Evolutionary conservation across 2,888 invertebrate species (phyloP), one percentile per base, ranked within the genome.

Genomic region (Scaptomyza reducta): DNA sequence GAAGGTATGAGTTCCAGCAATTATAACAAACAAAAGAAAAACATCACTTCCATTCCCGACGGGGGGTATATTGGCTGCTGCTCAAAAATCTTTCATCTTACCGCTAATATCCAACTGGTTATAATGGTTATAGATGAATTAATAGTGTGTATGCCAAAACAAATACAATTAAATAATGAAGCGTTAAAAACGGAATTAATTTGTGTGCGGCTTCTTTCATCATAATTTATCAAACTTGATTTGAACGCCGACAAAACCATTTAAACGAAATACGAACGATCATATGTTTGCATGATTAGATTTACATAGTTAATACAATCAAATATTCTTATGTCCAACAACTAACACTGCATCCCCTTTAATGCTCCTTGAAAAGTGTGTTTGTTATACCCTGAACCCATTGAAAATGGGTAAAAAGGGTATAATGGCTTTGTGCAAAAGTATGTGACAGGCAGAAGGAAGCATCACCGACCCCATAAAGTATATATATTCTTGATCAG

Each of bases 141-240:
- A 71, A 72, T 79, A 78, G 76, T 62, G 61, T 77, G 68, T 70
- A 74, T 78, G 79, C 87, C 70, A 74, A 80, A 80, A 87, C 87
- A 80, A 80, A 80, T 87, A 80, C 80, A 80, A 87, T 80, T 80
- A 80, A 80, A 80, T 74, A 87, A 77, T 77, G 76, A 77, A 76
- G 76, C 76, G 87, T 80, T 87, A 83, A 86, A 80, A 83, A 68
- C 66, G 68, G 70, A 84, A 87, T 87, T 83, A 84, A 79, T 77
- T 71, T 77, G 47, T 62, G 72, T 65, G 79, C 76, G 76, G 76
- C 72, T 51, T 71, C 72, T 77, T 77, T 77, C 72, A 77, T 76
- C 72, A 62, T 76, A 68, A 68, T 76, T 63, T 79, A 79, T 77
- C 58, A 64, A 79, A 77, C 71, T 73, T 63, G 40, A 63, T 68